Conservation (phyloP, 2,888 invertebrate species). For the Nebria brevicollis region DNA sequence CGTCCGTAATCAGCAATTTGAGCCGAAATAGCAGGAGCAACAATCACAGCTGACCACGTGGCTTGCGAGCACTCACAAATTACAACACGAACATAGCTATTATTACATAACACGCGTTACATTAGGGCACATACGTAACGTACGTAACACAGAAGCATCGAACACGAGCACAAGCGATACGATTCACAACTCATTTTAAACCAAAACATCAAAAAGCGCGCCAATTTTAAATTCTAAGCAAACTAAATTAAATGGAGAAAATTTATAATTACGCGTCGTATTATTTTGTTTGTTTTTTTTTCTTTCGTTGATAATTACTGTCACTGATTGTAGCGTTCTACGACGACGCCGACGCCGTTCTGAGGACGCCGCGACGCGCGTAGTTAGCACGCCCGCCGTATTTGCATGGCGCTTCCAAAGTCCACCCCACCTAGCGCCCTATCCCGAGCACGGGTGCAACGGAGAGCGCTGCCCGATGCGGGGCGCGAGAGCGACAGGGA, state of each 20-base stretch:
- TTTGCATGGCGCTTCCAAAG: constrained; percentile 62
- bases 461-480: constrained; percentile 45
- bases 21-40: background rate
- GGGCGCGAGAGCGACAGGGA: constrained; percentile 51
- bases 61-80: background rate
- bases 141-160: constrained; percentile 19
- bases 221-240: background rate
- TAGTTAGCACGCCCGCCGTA: constrained; percentile 64
- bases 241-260: background rate
- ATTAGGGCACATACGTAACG: constrained; percentile 9
- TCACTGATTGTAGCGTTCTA: constrained; percentile 62
- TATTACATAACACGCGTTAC: background rate
- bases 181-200: background rate
- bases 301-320: constrained; percentile 57
- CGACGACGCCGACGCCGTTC: constrained; percentile 58
- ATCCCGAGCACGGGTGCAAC: constrained; percentile 14
- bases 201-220: background rate
- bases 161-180: constrained; percentile 16
- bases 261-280: constrained; percentile 33
- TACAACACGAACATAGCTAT: background rate
- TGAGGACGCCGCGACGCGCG: constrained; percentile 58
- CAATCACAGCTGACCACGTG: background rate
- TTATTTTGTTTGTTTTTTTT: background rate
- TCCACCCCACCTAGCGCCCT: constrained; percentile 52
- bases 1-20: background rate